phyloP scores from a whole-genome alignment of 1,140 invertebrate genomes.

The Ceratina calcarata region DNA sequence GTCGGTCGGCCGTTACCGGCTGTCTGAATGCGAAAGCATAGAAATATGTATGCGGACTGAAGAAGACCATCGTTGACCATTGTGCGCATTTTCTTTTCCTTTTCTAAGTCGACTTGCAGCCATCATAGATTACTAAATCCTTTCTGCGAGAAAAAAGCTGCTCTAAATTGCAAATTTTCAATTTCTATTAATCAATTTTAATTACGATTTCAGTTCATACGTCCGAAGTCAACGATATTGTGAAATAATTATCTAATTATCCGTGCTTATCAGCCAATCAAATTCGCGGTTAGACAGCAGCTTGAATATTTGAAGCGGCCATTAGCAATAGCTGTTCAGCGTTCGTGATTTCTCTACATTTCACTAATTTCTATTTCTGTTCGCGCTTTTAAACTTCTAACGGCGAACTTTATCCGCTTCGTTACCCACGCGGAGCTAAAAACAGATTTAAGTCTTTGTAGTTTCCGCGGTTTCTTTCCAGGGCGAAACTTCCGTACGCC shows the following conservation, averaged over 20 bases:
- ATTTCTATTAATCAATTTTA: neutral
- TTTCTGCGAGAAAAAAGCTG: conserved; percentile 5
- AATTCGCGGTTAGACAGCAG: no score
- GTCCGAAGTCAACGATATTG: no score
- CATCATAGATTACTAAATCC: conserved; percentile 38
- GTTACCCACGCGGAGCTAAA: conserved; percentile 30
- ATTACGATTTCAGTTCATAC: neutral
- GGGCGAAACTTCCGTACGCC: conserved; percentile 9
- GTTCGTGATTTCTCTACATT: neutral
- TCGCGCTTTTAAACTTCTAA: conserved; percentile 34
- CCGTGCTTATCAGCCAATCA: no score
- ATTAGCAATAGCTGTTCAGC: neutral
- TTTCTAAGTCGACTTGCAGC: neutral
- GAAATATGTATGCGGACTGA: conserved; percentile 43
- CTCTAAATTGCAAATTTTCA: neutral
- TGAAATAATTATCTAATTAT: no score
- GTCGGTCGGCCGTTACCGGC: conserved; percentile 32
- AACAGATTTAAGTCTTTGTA: conserved; percentile 53
- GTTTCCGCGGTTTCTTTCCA: conserved; percentile 17
- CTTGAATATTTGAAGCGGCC: no score
- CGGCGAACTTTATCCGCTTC: conserved; percentile 44
- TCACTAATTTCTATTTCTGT: neutral
- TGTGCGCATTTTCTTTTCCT: conserved; percentile 15
- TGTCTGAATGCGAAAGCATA: conserved; percentile 40
- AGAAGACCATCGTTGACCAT: conserved; percentile 38